A percentile compares a stretch with the other conserved stretches of the same genome.
These are phyloP conservation scores for Numida meleagris DNA, from an alignment of 2,113 vertebrate genomes.

Conservation along the genomic window DNA sequence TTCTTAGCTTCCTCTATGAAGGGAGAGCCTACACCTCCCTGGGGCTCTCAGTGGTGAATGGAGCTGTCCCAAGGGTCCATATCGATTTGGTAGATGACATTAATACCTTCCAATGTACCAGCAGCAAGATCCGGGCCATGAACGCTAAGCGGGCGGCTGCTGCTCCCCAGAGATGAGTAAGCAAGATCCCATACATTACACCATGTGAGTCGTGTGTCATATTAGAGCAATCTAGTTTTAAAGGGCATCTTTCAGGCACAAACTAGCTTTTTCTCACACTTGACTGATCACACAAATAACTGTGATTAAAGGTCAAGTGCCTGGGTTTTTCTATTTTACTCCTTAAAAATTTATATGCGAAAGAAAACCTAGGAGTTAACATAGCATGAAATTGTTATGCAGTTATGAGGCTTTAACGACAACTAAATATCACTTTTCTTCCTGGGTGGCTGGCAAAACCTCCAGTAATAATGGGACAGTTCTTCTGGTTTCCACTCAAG, in stretches of 20 bases:
- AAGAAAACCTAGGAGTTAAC: conserved; percentile 59
- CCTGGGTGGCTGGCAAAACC: conserved; percentile 44
- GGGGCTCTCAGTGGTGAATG: not conserved
- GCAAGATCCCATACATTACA: conserved; percentile 11
- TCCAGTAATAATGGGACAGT: not conserved
- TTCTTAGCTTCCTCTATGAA: not conserved
- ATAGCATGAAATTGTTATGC: conserved; percentile 68
- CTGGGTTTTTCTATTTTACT: conserved; percentile 63
- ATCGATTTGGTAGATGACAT: not conserved
- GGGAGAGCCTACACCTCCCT: fast-evolving
- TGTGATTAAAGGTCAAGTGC: conserved; percentile 75
- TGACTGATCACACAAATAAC: conserved; percentile 71
- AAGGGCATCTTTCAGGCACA: conserved; percentile 73
- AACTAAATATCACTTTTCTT: conserved; percentile 56
- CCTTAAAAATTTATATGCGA: conserved; percentile 65
- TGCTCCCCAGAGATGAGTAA: conserved; percentile 13
- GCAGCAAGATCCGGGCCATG: not conserved
- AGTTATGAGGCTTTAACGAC: conserved; percentile 35
- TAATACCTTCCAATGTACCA: not conserved
- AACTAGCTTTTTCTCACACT: conserved; percentile 65
- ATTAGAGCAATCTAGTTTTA: conserved; percentile 67
- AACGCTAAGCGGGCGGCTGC: conserved; percentile 22
- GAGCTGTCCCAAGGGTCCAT: conserved; percentile 1
- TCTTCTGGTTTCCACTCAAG: conserved; percentile 7
- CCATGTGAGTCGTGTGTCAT: conserved; percentile 33